These are phyloP conservation scores for Natator depressus DNA, from an alignment of 2,113 vertebrate species.

Conservation along the genomic window DNA sequence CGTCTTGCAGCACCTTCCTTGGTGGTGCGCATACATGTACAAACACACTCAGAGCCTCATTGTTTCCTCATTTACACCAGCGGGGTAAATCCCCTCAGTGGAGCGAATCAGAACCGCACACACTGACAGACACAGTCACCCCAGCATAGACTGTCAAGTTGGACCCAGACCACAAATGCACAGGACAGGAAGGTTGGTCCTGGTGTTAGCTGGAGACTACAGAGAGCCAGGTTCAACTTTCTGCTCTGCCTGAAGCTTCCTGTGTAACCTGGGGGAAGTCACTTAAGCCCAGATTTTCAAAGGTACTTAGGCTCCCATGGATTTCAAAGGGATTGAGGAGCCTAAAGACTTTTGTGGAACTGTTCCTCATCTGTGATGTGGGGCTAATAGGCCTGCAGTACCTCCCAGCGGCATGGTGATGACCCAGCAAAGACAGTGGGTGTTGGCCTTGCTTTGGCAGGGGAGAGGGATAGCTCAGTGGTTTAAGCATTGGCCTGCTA, in stretches of 20 bases:
- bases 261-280: neutral
- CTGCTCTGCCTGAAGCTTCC: neutral
- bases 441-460: too few relatives aligned
- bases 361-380: neutral
- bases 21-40: fast-evolving
- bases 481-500: too few relatives aligned
- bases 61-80: neutral
- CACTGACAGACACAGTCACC: fast-evolving
- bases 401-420: neutral
- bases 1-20: neutral
- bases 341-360: neutral
- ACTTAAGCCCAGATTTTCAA: neutral
- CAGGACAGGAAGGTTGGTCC: neutral
- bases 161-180: neutral
- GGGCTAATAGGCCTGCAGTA: neutral
- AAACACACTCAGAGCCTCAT: fast-evolving
- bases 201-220: neutral
- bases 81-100: neutral
- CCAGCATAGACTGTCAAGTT: neutral
- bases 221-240: neutral
- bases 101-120: neutral
- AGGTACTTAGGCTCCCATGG: neutral
- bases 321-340: neutral
- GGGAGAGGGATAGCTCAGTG: too few relatives aligned
- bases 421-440: neutral